A percentile compares a stretch with the other conserved stretches of the same genome.
phyloP scores from a whole-genome alignment of 2,888 invertebrate genomes.

The Malthinus seriepunctatus region DNA sequence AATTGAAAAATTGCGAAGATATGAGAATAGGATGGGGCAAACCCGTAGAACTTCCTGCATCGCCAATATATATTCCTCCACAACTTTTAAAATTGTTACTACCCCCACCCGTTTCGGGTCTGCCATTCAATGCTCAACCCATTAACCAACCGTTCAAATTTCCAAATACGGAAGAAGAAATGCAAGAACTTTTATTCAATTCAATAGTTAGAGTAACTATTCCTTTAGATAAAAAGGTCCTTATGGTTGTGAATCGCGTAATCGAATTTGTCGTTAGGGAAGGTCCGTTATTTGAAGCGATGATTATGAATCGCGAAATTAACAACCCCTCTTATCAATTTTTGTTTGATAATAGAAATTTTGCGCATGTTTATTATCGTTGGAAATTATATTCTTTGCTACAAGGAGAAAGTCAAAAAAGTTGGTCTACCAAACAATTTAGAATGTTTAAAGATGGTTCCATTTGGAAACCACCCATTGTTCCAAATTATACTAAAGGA shows the following conservation, averaged over 20 bases:
- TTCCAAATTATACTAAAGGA: constrained; percentile 89
- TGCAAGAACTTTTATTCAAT: constrained; percentile 73
- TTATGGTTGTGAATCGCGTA: constrained; percentile 94
- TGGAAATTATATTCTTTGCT: constrained; percentile 97
- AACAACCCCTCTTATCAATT: constrained; percentile 96
- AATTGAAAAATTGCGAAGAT: constrained; percentile 85
- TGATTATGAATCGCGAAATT: constrained; percentile 97
- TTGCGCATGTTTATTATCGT: constrained; percentile 94
- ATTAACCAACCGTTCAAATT: constrained; percentile 38
- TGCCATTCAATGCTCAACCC: constrained; percentile 98
- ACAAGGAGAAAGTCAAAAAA: constrained; percentile 88
- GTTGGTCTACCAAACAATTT: constrained; percentile 88
- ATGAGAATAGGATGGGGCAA: constrained; percentile 98
- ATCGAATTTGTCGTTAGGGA: constrained; percentile 98
- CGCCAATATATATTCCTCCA: constrained; percentile 96
- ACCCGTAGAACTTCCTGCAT: constrained; percentile 91
- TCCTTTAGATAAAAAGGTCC: constrained; percentile 67
- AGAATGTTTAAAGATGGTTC: constrained; percentile 95
- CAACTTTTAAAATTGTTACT: constrained; percentile 74
- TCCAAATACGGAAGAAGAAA: constrained; percentile 40
- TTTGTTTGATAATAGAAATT: constrained; percentile 94
- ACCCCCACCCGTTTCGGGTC: constrained; percentile 87
- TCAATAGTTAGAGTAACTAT: constrained; percentile 85
- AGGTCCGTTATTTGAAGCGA: constrained; percentile 98
- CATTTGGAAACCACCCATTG: constrained; percentile 92